These are phyloP conservation scores for Metaphire vulgaris DNA, from an alignment of 1,140 invertebrate genomes.

Conservation along the genomic window DNA sequence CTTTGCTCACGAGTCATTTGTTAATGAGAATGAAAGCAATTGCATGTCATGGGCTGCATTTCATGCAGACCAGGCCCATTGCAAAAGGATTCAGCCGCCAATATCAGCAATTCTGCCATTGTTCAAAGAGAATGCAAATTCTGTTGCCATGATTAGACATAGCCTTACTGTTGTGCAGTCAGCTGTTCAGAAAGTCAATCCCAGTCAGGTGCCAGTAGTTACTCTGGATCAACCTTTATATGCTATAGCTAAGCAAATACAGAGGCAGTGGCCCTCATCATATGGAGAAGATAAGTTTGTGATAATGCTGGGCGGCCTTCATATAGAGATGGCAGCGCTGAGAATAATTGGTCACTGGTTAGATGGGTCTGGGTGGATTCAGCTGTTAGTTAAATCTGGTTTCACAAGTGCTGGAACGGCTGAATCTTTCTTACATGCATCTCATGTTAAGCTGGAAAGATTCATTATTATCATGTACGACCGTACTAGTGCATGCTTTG, in stretches of 20 bases:
- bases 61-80: neutral
- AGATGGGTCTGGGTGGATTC: slow-evolving; percentile 32
- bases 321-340: slow-evolving; percentile 34
- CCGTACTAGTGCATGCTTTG: neutral
- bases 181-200: neutral
- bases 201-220: neutral
- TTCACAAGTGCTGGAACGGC: neutral
- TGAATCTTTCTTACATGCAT: no score
- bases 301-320: slow-evolving; percentile 37
- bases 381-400: slow-evolving; percentile 8
- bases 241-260: slow-evolving; percentile 34
- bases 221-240: slow-evolving; percentile 33
- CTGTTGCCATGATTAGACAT: slow-evolving; percentile 2
- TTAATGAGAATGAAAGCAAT: no score
- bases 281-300: slow-evolving; percentile 34
- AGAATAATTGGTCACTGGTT: slow-evolving; percentile 34
- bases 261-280: slow-evolving; percentile 34
- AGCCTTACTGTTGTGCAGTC: neutral
- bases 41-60: no score
- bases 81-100: neutral
- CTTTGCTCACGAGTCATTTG: no score
- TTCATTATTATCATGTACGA: neutral
- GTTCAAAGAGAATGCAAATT: neutral
- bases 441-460: slow-evolving; percentile 2
- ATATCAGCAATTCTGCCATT: neutral